phyloP scores from a whole-genome alignment of 2,888 invertebrate species.

The Netelia virgata region DNA sequence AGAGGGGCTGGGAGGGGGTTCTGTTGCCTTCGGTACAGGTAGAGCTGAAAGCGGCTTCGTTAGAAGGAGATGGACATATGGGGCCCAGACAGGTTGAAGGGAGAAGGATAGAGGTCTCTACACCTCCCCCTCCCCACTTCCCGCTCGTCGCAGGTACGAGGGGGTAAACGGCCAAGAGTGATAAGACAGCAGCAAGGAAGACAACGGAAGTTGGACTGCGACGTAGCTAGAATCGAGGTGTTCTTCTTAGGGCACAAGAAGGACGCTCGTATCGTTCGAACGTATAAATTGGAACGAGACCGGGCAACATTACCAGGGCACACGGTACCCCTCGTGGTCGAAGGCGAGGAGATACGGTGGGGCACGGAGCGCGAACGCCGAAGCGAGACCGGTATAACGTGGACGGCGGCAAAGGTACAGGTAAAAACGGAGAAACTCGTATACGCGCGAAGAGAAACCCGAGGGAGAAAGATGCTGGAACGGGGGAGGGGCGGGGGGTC shows the following conservation, averaged over 20 bases:
- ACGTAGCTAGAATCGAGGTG: background rate
- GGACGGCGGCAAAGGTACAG: background rate
- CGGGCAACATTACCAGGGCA: background rate
- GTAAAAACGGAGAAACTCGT: background rate
- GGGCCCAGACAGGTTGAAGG: conserved; percentile 23
- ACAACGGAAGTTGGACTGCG: conserved; percentile 18
- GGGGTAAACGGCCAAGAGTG: background rate
- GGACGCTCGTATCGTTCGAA: background rate
- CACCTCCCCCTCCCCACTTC: background rate
- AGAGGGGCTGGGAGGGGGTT: conserved; percentile 72
- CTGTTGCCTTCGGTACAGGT: conserved; percentile 73
- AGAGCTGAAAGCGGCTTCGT: conserved; percentile 45
- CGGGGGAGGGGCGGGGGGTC: too few relatives aligned
- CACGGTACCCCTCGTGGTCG: background rate
- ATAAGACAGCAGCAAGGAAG: conserved; percentile 8
- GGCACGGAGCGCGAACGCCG: background rate
- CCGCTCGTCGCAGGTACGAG: background rate
- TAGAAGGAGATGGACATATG: conserved; percentile 22
- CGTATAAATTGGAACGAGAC: background rate
- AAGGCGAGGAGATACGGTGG: too few relatives aligned
- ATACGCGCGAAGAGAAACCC: background rate
- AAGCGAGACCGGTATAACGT: background rate
- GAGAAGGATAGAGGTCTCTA: conserved; percentile 28
- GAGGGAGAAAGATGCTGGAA: conserved; percentile 47
- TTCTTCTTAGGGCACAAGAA: background rate